phyloP scores from a whole-genome alignment of 1,140 invertebrate species.

The Carposina sasakii region DNA sequence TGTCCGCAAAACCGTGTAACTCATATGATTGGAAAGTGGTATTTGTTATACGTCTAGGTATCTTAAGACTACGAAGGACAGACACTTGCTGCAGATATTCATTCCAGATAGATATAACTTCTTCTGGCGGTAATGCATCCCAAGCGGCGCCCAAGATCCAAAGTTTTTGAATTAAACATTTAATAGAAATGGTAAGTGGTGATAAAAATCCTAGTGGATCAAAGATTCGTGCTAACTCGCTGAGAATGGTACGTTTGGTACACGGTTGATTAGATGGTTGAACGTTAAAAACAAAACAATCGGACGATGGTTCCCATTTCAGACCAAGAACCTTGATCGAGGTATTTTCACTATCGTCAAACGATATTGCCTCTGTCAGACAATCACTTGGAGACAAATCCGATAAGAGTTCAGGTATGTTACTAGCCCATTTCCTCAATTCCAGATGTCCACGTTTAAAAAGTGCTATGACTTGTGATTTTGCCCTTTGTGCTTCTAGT shows the following conservation, averaged over 20 bases:
- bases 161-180: conserved; percentile 29
- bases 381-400: conserved; percentile 13
- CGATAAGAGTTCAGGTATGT: conserved; percentile 26
- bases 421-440: conserved; percentile 42
- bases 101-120: conserved; percentile 19
- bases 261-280: too few species aligned
- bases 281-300: too few species aligned
- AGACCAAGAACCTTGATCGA: too few species aligned
- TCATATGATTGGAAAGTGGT: conserved; percentile 16
- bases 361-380: conserved; percentile 32
- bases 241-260: too few species aligned
- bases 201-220: conserved; percentile 24
- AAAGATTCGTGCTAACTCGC: conserved; percentile 12
- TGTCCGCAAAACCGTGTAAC: conserved; percentile 40
- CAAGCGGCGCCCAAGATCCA: conserved; percentile 26
- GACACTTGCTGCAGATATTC: conserved; percentile 6
- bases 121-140: conserved; percentile 25
- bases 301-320: too few species aligned
- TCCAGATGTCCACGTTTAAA: conserved; percentile 26
- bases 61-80: conserved; percentile 2
- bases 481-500: conserved; percentile 21
- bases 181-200: conserved; percentile 24
- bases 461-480: conserved; percentile 29
- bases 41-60: conserved; percentile 7
- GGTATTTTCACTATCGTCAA: conserved; percentile 12